Base-by-base conservation (phyloP, 2,888 invertebrate genomes). In the Thymelicus acteon region DNA sequence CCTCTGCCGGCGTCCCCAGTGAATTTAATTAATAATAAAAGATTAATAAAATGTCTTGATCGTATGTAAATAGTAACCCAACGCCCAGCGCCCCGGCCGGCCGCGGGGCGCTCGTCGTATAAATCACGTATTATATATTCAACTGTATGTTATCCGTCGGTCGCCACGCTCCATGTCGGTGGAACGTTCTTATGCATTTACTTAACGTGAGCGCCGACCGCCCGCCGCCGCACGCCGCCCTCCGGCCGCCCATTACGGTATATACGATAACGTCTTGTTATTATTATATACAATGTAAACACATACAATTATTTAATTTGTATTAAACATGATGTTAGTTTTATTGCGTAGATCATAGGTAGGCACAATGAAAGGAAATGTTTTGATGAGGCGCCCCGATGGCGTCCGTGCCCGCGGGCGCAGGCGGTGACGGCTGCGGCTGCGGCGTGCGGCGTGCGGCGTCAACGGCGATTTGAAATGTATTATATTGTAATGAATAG, bases 91-190 rank as follows among this genome's bases (percentile, higher is more conserved):
- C 44, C 44, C 44, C 0, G 48, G 48, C 2, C 60, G 48, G 49
- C 13, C 60, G 1, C n/a, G 44, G 65, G 31, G 31, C n/a, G 37
- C 19, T 5, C 39, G 40, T 15, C 67, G 40, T 49, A 48, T 62
- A 67, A 74, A 74, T 72, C 79, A 81, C 78, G 74, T 78, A 78
- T 79, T 78, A 77, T 76, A 77, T 80, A 77, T 83, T 83, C 80
- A 76, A 81, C 82, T 76, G 76, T 79, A 78, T 80, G 79, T 79
- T 74, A 65, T 75, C 79, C 78, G 76, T 79, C 79, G 78, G 78
- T 75, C 73, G 75, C 74, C 75, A 72, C 73, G 68, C 74, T 76
- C 71, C 63, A 68, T 76, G 73, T 76, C 75, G 76, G 77, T 78
- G 78, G 76, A 76, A 24, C 72, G 73, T 74, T 70, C 39, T 47